Percentiles rank a stretch among this genome's conserved stretches.
phyloP scores from a whole-genome alignment of 2,797 vertebrate species.

The Artibeus jamaicensis region DNA sequence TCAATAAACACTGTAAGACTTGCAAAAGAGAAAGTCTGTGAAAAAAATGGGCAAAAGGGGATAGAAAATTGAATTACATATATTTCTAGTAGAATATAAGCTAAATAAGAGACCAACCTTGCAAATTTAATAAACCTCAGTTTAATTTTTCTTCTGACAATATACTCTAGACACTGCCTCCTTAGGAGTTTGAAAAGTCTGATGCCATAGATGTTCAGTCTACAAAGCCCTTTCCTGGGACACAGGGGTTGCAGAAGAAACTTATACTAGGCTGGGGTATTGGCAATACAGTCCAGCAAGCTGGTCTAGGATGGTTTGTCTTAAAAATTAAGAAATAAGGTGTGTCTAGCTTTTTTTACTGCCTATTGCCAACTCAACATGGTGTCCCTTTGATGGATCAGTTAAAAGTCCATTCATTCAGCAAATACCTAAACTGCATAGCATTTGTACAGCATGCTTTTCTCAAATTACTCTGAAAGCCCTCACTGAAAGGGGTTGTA shows the following conservation, averaged over 20 bases:
- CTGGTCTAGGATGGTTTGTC: background rate
- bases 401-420: background rate
- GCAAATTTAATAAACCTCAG: background rate
- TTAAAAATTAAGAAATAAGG: background rate
- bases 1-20: background rate
- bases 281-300: background rate
- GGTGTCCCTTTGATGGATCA: slow-evolving; percentile 7
- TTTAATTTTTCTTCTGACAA: background rate
- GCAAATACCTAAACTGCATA: background rate
- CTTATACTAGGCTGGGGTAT: background rate
- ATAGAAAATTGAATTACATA: background rate
- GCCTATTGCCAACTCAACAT: background rate
- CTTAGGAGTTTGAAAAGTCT: background rate
- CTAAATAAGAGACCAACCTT: background rate
- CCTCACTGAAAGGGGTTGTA: slow-evolving; percentile 34
- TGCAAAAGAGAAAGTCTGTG: background rate
- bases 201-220: background rate
- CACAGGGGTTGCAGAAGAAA: background rate
- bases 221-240: background rate
- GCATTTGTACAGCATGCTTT: slow-evolving; percentile 27
- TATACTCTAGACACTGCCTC: background rate
- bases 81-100: background rate
- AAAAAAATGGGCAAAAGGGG: background rate
- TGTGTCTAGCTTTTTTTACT: background rate
- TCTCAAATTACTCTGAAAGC: slow-evolving; percentile 28